Evolutionary conservation across 2,797 vertebrate species (phyloP).

Genomic region (Thunnus albacares): DNA sequence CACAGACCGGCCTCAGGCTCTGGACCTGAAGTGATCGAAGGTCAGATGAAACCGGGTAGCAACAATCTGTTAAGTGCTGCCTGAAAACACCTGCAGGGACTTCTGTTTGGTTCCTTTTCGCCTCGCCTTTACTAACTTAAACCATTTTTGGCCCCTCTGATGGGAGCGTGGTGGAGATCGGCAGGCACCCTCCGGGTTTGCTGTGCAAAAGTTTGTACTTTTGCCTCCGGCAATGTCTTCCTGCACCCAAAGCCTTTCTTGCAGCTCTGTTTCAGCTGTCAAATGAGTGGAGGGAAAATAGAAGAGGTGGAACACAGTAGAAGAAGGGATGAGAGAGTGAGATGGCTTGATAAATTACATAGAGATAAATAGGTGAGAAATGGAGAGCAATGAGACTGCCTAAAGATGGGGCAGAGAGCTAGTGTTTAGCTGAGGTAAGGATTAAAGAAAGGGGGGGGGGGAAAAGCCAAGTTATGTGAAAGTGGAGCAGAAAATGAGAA

Average conservation of each 20-base stretch:
- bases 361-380: background rate
- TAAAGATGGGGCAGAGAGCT: constrained; percentile 14
- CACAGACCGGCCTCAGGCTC: background rate
- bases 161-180: background rate
- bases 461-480: background rate
- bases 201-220: constrained; percentile 11
- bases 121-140: background rate
- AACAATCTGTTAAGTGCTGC: constrained; percentile 18
- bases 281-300: background rate
- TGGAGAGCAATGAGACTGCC: background rate
- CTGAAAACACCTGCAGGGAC: constrained; percentile 39
- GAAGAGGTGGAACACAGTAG: background rate
- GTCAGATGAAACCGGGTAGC: constrained; percentile 26
- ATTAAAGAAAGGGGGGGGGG: constrained; percentile 2
- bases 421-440: constrained; percentile 10
- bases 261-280: constrained; percentile 17
- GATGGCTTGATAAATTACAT: background rate
- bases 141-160: background rate
- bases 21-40: constrained; percentile 33
- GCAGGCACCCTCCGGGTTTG: constrained; percentile 3
- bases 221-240: constrained; percentile 19
- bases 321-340: background rate
- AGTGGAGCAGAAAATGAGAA: background rate
- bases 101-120: background rate
- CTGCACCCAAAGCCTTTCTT: constrained; percentile 1